Conservation (phyloP, 2,888 invertebrate species). For the Athalia circularis region DNA sequence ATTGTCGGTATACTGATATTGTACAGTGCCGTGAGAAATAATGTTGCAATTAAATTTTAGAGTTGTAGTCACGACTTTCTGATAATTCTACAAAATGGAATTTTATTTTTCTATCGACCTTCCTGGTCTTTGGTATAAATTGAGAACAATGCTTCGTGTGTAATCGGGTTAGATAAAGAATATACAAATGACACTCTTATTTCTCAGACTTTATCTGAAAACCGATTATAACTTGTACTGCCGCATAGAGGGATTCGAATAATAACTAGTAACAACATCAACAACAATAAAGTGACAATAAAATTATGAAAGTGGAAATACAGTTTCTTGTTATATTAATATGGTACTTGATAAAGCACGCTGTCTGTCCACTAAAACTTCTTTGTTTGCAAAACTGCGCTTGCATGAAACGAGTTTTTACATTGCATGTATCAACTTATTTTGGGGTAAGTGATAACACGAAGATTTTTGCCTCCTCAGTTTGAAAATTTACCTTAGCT, state of each 20-base stretch:
- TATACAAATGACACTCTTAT: not conserved
- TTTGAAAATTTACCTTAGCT: not conserved
- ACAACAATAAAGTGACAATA: no score
- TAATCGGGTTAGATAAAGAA: not conserved
- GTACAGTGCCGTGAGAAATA: slow-evolving; percentile 6
- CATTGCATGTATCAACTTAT: slow-evolving; percentile 26
- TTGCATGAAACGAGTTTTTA: slow-evolving; percentile 18
- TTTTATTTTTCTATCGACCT: slow-evolving; percentile 29
- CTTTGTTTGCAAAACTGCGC: slow-evolving; percentile 22
- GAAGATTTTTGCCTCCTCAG: not conserved
- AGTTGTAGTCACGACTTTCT: slow-evolving; percentile 7
- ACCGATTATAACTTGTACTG: not conserved
- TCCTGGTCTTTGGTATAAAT: slow-evolving; percentile 20
- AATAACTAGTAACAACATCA: no score
- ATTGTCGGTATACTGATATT: not conserved
- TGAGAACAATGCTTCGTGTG: not conserved
- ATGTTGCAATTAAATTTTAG: slow-evolving; percentile 13
- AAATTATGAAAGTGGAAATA: no score
- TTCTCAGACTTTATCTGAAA: not conserved
- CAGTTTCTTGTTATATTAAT: not conserved
- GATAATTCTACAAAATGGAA: not conserved
- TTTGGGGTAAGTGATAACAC: slow-evolving; percentile 20
- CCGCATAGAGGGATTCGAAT: no score
- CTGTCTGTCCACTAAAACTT: not conserved
- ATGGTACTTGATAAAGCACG: not conserved